Conservation (phyloP, 2,113 vertebrate genomes). For the Microtus pennsylvanicus region DNA sequence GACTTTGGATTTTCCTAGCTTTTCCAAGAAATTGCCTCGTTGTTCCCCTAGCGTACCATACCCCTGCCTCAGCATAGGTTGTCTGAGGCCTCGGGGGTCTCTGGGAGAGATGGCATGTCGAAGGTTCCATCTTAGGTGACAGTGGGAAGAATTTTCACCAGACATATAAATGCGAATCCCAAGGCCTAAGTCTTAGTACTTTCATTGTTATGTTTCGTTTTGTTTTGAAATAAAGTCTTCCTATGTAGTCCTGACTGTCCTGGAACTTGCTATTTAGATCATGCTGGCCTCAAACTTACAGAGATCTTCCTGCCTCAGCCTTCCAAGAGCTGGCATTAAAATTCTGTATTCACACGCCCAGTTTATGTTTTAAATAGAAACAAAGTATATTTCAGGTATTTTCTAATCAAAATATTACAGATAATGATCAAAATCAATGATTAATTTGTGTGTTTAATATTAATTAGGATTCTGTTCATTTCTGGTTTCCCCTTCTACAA, state of each 20-base stretch:
- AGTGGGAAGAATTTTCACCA: neutral
- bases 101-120: neutral
- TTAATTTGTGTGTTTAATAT: slow-evolving; percentile 46
- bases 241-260: neutral
- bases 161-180: neutral
- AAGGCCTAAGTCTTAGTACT: neutral
- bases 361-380: neutral
- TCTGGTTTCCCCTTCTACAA: slow-evolving; percentile 18
- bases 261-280: neutral
- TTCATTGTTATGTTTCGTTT: neutral
- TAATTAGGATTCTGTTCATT: slow-evolving; percentile 40
- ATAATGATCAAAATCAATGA: neutral
- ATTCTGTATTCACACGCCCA: neutral
- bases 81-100: neutral
- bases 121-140: neutral
- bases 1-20: slow-evolving; percentile 9
- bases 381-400: neutral
- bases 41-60: neutral
- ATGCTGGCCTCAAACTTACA: neutral
- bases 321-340: neutral
- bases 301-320: neutral
- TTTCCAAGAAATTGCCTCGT: neutral
- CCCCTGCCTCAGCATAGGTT: neutral
- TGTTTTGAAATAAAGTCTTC: neutral
- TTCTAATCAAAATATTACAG: slow-evolving; percentile 1